Evolutionary conservation across 2,113 vertebrate species (phyloP).

Genomic region (Brachyhypopomus gauderio): DNA sequence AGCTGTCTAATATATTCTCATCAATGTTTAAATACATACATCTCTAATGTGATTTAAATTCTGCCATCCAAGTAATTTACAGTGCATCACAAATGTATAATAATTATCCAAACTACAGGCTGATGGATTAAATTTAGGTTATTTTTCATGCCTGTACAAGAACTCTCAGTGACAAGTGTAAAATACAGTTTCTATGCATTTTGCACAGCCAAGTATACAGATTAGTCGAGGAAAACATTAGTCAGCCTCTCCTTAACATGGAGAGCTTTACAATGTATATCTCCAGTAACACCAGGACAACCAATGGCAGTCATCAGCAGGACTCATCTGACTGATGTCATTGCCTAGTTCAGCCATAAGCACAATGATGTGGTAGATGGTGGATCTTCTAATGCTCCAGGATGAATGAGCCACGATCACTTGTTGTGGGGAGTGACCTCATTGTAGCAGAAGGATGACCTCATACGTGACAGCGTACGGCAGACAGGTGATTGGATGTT

Average conservation of each 20-base stretch:
- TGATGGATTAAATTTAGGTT: no score
- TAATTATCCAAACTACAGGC: no score
- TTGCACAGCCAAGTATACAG: neutral
- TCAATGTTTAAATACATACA: no score
- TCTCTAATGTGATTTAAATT: no score
- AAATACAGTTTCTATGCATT: no score
- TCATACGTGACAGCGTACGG: neutral
- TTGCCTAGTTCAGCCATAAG: neutral
- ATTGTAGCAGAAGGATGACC: neutral
- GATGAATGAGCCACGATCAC: neutral
- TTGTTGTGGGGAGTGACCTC: neutral
- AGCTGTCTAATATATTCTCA: no score
- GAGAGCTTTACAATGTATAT: neutral
- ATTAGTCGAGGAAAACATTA: neutral
- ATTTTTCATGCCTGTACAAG: no score
- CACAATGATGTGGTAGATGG: neutral
- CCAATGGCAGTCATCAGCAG: neutral
- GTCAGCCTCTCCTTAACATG: neutral
- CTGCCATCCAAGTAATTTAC: no score
- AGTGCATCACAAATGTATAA: no score
- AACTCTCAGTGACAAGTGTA: no score
- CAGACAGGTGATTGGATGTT: neutral
- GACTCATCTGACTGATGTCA: neutral
- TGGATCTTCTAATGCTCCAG: slow-evolving; percentile 25
- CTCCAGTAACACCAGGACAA: neutral